phyloP scores from a whole-genome alignment of 2,888 invertebrate species.

The Paralinhomoeus sp. region DNA sequence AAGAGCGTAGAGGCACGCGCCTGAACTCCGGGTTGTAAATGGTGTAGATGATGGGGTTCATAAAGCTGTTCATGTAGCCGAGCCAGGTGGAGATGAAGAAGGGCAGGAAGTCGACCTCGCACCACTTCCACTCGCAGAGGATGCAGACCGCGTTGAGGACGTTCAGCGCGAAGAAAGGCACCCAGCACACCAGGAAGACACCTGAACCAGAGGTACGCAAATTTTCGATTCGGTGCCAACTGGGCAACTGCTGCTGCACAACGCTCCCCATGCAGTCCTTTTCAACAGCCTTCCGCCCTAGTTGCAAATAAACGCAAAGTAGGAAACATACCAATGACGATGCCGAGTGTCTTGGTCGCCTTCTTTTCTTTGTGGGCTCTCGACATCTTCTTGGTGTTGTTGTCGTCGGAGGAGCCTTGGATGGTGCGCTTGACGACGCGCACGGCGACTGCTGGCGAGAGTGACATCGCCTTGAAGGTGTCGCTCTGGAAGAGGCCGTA shows the following conservation, averaged over 20 bases:
- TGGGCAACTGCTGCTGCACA: too few species aligned
- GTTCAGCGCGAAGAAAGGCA: constrained; percentile 94
- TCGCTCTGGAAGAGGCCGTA: too few species aligned
- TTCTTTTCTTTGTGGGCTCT: constrained; percentile 47
- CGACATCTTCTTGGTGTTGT: background rate
- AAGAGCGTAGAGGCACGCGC: too few species aligned
- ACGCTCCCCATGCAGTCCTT: too few species aligned
- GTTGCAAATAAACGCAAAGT: too few species aligned
- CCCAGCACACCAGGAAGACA: constrained; percentile 92
- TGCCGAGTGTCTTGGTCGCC: constrained; percentile 91
- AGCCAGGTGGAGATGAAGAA: constrained; percentile 92
- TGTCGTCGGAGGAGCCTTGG: too few species aligned
- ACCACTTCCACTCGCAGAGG: constrained; percentile 33
- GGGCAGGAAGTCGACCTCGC: constrained; percentile 27
- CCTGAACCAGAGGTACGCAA: constrained; percentile 37
- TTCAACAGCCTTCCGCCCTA: too few species aligned
- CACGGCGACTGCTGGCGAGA: too few species aligned
- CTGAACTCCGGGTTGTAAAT: constrained; percentile 77
- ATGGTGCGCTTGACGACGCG: too few species aligned
- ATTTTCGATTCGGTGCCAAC: too few species aligned
- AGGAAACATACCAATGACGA: constrained; percentile 74
- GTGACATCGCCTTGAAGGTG: too few species aligned
- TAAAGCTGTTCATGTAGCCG: constrained; percentile 63
- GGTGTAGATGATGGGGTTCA: constrained; percentile 64
- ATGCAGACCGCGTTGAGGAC: constrained; percentile 88